These are phyloP conservation scores for Amiota communis DNA, from an alignment of 2,888 invertebrate species.

Conservation along the genomic window DNA sequence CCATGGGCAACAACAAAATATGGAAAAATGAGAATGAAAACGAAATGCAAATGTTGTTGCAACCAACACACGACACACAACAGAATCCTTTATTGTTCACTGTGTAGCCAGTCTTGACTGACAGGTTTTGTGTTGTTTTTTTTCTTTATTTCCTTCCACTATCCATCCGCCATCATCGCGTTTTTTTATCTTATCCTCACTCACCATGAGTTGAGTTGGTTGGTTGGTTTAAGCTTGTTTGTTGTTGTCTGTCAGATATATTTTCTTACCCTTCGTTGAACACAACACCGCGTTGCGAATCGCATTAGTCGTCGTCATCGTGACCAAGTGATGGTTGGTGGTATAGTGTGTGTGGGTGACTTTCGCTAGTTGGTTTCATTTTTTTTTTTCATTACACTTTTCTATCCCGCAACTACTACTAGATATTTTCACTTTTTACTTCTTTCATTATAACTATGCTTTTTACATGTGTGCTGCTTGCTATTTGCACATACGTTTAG, in stretches of 20 bases:
- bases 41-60: not conserved
- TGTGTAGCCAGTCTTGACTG: too few relatives aligned
- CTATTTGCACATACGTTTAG: too few relatives aligned
- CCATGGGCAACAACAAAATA: not conserved
- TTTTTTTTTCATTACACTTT: not conserved
- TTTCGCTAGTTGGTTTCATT: not conserved
- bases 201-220: too few relatives aligned
- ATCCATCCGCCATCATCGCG: too few relatives aligned
- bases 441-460: not conserved
- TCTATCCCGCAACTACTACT: not conserved
- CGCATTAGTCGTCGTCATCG: not conserved
- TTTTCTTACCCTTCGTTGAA: not conserved
- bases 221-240: not conserved
- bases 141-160: too few relatives aligned
- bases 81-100: conserved; percentile 23
- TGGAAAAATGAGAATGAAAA: too few relatives aligned
- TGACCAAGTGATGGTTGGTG: not conserved
- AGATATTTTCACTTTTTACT: not conserved
- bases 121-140: too few relatives aligned
- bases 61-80: not conserved
- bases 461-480: not conserved
- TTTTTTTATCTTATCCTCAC: too few relatives aligned
- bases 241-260: not conserved
- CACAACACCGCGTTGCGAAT: not conserved
- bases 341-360: not conserved